phyloP scores from a whole-genome alignment of 2,888 invertebrate species.

The Altica lythri region DNA sequence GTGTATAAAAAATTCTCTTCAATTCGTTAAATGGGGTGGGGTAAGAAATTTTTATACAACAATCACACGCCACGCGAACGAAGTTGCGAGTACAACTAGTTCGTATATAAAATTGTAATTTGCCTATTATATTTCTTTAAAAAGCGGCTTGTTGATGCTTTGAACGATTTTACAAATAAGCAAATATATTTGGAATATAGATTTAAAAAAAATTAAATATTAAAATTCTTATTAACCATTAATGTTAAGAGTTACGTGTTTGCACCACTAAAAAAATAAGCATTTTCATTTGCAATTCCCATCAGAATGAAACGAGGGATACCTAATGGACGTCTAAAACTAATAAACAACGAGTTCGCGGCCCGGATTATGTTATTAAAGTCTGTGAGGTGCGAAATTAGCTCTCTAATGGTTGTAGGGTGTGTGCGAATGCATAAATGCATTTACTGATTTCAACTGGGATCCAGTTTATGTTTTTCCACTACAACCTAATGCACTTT shows the following conservation, averaged over 20 bases:
- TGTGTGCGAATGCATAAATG: slow-evolving; percentile 23
- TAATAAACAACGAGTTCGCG: slow-evolving; percentile 42
- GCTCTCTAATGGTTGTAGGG: slow-evolving; percentile 46
- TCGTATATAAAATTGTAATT: no score
- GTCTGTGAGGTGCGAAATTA: slow-evolving; percentile 53
- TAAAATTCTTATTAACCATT: no score
- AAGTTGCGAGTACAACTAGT: no score
- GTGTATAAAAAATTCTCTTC: no score
- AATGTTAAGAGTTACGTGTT: not conserved
- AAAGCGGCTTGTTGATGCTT: no score
- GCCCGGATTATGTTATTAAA: slow-evolving; percentile 50
- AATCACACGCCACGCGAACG: no score
- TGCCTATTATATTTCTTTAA: no score
- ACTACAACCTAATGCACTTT: slow-evolving; percentile 4
- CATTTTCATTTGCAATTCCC: slow-evolving; percentile 15
- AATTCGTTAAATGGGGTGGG: no score
- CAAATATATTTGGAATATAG: no score
- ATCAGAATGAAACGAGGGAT: slow-evolving; percentile 24
- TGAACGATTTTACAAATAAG: no score
- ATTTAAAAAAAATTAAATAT: no score
- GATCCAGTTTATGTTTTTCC: slow-evolving; percentile 5
- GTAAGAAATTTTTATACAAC: no score
- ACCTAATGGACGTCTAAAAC: slow-evolving; percentile 37
- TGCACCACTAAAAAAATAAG: not conserved
- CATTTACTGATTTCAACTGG: slow-evolving; percentile 22